Percentiles rank a stretch among this genome's conserved stretches.
Conservation (phyloP, 2,113 vertebrate species). For the Nerophis ophidion region DNA sequence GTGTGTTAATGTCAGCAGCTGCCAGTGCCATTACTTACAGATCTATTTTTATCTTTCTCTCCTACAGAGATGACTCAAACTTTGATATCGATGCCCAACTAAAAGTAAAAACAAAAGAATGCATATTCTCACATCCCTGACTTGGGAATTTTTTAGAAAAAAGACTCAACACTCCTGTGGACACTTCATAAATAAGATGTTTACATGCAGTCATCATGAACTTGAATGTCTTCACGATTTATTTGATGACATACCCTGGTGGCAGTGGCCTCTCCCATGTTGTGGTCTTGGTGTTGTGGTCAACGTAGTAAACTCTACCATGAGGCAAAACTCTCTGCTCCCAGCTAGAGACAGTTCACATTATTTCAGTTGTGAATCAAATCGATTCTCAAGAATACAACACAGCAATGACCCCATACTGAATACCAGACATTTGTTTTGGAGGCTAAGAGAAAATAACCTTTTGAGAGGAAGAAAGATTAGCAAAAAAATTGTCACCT, state of each 20-base stretch:
- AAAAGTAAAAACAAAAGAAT: conserved; percentile 3
- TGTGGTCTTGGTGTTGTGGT: conserved; percentile 98
- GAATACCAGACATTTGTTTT: too few relatives aligned
- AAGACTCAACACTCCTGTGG: too few relatives aligned
- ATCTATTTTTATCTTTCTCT: conserved; percentile 16
- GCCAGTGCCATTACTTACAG: conserved; percentile 24
- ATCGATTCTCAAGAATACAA: neutral
- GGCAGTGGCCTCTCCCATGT: conserved; percentile 98
- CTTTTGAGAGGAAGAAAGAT: too few relatives aligned
- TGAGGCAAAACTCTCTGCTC: conserved; percentile 92
- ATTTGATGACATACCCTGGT: conserved; percentile 77
- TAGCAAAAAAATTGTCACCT: too few relatives aligned
- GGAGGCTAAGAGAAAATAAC: too few relatives aligned
- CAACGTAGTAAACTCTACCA: conserved; percentile 94
- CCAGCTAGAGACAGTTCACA: conserved; percentile 74
- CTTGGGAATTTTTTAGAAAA: too few relatives aligned
- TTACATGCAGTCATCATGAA: too few relatives aligned
- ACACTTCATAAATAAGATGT: too few relatives aligned
- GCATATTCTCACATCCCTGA: neutral
- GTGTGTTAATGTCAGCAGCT: conserved; percentile 6
- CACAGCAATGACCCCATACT: neutral
- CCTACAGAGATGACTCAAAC: conserved; percentile 21
- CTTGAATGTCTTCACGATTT: too few relatives aligned
- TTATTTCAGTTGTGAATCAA: neutral
- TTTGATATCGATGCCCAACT: conserved; percentile 18